These are phyloP conservation scores for Acleris literana DNA, from an alignment of 2,888 invertebrate species.

Conservation along the genomic window DNA sequence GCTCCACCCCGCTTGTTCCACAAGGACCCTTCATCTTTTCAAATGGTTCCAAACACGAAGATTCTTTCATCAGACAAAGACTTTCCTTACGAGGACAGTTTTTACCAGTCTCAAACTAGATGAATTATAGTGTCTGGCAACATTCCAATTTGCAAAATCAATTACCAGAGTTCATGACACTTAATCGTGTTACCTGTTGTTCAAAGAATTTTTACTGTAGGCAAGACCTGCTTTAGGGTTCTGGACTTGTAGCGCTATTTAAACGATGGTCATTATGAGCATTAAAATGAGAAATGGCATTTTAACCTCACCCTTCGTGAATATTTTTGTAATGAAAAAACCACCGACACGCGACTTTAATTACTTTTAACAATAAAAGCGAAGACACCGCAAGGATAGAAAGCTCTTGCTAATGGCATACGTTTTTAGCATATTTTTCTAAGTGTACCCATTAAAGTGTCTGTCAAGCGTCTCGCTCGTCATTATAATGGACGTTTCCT, in stretches of 20 bases:
- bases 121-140: constrained; percentile 16
- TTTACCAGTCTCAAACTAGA: not conserved
- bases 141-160: constrained; percentile 20
- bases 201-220: constrained; percentile 1
- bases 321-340: no score
- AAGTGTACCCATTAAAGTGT: not conserved
- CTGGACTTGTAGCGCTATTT: not conserved
- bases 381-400: no score
- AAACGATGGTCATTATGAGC: no score
- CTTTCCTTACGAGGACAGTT: constrained; percentile 7
- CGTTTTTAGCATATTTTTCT: not conserved
- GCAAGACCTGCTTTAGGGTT: not conserved
- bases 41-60: constrained; percentile 12
- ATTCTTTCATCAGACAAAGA: constrained; percentile 2
- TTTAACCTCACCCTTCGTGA: no score
- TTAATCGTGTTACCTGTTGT: constrained; percentile 33
- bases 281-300: no score
- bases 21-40: not conserved
- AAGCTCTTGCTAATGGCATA: no score
- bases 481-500: constrained; percentile 7
- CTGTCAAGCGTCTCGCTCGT: no score
- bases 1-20: not conserved
- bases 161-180: constrained; percentile 29
- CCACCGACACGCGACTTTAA: no score
- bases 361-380: no score